Evolutionary conservation across 2,888 invertebrate genomes (phyloP), one percentile per base, ranked within the genome.

Genomic region (Cynaeus angustus): DNA sequence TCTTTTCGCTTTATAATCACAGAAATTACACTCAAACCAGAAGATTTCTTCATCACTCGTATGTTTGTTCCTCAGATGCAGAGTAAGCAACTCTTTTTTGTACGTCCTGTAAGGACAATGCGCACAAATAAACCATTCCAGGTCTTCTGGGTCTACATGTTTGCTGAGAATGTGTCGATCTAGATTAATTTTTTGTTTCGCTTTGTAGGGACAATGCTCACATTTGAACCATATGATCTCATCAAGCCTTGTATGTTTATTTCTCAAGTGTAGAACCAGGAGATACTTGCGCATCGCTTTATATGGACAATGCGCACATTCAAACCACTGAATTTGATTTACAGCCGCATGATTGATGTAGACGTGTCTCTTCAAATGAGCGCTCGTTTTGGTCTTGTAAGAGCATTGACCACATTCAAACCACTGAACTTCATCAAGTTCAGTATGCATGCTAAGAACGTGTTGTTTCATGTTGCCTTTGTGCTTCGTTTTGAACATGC

Each of bases 261-360:
- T 33, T 2, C 13, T 12, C 13, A 66, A 50, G 48, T 69, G 69
- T 13, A 41, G 8, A 7, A 33, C 37, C 12, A 69, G 45, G 16
- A 50, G 28, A 8, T 14, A 37, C 12, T 66, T 69, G 5, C 50
- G 30, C 16, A 46, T 56, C 8, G 65, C 41, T 56, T 55, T 56
- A 37, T 65, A 52, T 6, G 65, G 52, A 45, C 69, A 69, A 37
- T 66, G 26, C 10, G 41, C 52, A 45, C 69, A 69, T 46, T 58
- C 12, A 12, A 65, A 69, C 55, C 48, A 62, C 13, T 58, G 16
- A 6, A 45, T 43, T n/a, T 21, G 30, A 6, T 30, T 30, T 30
- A 38, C 8, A 1, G 16, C 45, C 21, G 37, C 50, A 7, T 50
- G 48, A 12, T 58, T 58, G 5, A 13, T 28, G 8, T 41, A 43